Base-by-base conservation (phyloP, 1,140 invertebrate species). In the Oreohelix idahoensis region DNA sequence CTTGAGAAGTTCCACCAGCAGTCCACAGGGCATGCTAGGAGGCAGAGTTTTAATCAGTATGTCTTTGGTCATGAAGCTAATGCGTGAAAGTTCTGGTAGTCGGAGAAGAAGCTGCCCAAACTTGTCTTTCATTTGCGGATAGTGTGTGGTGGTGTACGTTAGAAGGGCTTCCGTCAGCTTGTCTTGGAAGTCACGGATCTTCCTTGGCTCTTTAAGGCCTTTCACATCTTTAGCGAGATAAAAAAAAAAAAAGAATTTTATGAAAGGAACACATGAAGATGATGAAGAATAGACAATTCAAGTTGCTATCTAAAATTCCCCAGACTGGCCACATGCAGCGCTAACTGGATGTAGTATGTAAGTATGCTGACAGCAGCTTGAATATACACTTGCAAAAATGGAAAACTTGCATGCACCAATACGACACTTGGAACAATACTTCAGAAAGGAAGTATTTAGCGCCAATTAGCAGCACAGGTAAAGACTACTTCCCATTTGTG, bases 1-100 rank as follows among this genome's bases (percentile, higher is more conserved):
- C 91, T 97, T 95, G 63, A 99, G 93, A 63, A 99, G 94, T 93
- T 98, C 97, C 96, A 98, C 98, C 79, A 98, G 94, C 84, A 99
- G 94, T 92, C 98, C 98, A 93, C 98, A 99, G 89, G 96, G 96
- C 71, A 93, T 91, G 82, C 96, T 96, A 88, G 97, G 96, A 95
- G 91, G 98, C 94, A 90, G 95, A 36, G 84, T 77, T 17, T 84
- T 87, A 63, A 88, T 86, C 15, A 90, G 82, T 36, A 87, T 86
- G 81, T 98, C 97, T 92, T 98, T 98, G 84, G 97, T 97, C 83
- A 97, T 96, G 94, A 98, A 97, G 93, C 97, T 98, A 85, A 97
- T 97, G 89, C 97, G 94, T 93, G 98, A 97, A 84, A 98, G 93
- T 93, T 99, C 97, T 51, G 97, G 97, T 93, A 99, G 97, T 86